phyloP scores from a whole-genome alignment of 1,140 invertebrate genomes.

The Megalonaias nervosa region DNA sequence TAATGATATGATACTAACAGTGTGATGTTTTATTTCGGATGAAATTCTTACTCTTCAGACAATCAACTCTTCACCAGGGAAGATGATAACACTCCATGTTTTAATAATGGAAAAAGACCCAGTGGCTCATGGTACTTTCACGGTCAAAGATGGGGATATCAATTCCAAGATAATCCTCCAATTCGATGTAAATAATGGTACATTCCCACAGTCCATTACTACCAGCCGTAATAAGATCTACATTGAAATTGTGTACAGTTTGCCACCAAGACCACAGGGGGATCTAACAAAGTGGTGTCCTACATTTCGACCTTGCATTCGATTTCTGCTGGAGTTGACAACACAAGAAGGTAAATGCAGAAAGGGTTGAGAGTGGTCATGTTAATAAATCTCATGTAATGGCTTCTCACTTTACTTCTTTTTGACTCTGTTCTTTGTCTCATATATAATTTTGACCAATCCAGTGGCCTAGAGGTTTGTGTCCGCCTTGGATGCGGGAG shows the following conservation, averaged over 20 bases:
- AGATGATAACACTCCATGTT: conserved; percentile 61
- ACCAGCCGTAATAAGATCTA: conserved; percentile 47
- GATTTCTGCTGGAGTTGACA: conserved; percentile 60
- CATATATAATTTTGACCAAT: too few relatives aligned
- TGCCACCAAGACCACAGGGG: conserved; percentile 35
- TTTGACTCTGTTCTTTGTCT: too few relatives aligned
- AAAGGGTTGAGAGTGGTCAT: background rate
- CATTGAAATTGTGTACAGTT: conserved; percentile 49
- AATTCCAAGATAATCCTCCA: conserved; percentile 5
- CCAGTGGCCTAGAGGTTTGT: too few relatives aligned
- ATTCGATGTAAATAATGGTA: conserved; percentile 62
- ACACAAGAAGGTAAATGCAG: conserved; percentile 48
- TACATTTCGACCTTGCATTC: conserved; percentile 55
- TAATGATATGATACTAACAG: background rate
- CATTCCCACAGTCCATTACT: conserved; percentile 64
- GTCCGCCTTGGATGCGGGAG: too few relatives aligned
- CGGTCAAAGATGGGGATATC: conserved; percentile 48
- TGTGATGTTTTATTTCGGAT: background rate
- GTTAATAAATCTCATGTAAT: too few relatives aligned
- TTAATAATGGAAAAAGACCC: conserved; percentile 65
- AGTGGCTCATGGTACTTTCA: conserved; percentile 49
- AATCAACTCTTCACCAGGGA: conserved; percentile 45
- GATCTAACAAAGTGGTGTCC: conserved; percentile 47
- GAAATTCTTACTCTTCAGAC: conserved; percentile 43
- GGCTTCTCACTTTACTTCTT: too few relatives aligned